phyloP scores from a whole-genome alignment of 2,888 invertebrate genomes.

The Ophion ventricosus region DNA sequence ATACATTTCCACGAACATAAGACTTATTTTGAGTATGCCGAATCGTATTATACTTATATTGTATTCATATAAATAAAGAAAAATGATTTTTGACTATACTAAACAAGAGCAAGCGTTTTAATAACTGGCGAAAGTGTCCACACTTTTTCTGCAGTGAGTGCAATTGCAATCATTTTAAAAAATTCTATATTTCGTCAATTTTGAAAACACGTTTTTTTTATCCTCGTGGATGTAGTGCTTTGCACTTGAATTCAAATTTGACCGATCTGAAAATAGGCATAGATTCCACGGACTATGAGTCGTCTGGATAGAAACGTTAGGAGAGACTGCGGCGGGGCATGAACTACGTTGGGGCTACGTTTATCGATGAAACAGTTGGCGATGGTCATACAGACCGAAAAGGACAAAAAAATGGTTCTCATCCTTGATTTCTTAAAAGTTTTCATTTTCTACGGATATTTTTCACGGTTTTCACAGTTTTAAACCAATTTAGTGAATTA shows the following conservation, averaged over 20 bases:
- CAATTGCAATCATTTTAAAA: background rate
- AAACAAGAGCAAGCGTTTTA: background rate
- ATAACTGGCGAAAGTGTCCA: background rate
- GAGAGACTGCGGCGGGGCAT: background rate
- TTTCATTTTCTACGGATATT: background rate
- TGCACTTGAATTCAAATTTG: slow-evolving; percentile 13
- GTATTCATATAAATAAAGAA: slow-evolving; percentile 49
- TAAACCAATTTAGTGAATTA: too few relatives aligned
- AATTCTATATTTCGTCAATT: background rate
- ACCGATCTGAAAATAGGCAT: background rate
- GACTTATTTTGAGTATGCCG: slow-evolving; percentile 48
- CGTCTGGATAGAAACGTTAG: background rate
- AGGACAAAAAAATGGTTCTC: background rate
- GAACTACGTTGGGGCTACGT: background rate
- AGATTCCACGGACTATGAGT: background rate
- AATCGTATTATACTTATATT: slow-evolving; percentile 46
- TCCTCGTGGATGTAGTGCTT: background rate
- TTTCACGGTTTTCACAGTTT: too few relatives aligned
- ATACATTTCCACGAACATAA: slow-evolving; percentile 35
- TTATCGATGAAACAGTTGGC: background rate
- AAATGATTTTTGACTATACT: slow-evolving; percentile 33
- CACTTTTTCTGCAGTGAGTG: background rate
- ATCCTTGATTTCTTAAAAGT: background rate
- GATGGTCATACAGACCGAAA: background rate
- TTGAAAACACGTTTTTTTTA: background rate